phyloP scores from a whole-genome alignment of 2,888 invertebrate genomes.

The Ellobium chinense region DNA sequence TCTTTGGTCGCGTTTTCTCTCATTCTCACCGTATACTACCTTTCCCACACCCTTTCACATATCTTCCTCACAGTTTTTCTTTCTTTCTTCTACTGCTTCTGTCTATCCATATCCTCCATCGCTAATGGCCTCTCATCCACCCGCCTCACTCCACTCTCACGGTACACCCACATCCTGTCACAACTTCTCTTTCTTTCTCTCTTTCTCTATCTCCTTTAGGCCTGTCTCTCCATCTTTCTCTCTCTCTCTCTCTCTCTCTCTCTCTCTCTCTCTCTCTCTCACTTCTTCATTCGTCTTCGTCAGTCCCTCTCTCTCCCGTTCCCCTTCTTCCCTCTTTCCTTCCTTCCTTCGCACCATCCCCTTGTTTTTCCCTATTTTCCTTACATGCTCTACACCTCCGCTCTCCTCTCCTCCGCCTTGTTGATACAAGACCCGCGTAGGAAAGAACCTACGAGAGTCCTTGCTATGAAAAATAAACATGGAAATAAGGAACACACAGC shows the following conservation, averaged over 20 bases:
- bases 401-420: neutral
- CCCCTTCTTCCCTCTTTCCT: neutral
- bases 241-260: neutral
- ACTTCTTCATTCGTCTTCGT: neutral
- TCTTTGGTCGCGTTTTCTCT: neutral
- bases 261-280: constrained; percentile 16
- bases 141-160: too few relatives aligned
- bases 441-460: constrained; percentile 29
- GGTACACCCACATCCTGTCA: too few relatives aligned
- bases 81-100: too few relatives aligned
- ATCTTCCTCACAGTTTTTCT: too few relatives aligned
- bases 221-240: neutral
- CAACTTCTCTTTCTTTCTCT: neutral
- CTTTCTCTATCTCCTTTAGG: neutral
- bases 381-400: neutral
- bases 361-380: neutral
- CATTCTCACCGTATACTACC: too few relatives aligned
- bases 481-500: constrained; percentile 27
- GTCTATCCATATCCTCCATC: too few relatives aligned
- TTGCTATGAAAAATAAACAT: constrained; percentile 29
- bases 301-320: neutral
- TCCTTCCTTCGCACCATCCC: neutral
- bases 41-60: neutral
- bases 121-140: too few relatives aligned
- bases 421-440: constrained; percentile 26